Conservation (phyloP, 1,140 invertebrate genomes). For the Rhyacophila brunnea region DNA sequence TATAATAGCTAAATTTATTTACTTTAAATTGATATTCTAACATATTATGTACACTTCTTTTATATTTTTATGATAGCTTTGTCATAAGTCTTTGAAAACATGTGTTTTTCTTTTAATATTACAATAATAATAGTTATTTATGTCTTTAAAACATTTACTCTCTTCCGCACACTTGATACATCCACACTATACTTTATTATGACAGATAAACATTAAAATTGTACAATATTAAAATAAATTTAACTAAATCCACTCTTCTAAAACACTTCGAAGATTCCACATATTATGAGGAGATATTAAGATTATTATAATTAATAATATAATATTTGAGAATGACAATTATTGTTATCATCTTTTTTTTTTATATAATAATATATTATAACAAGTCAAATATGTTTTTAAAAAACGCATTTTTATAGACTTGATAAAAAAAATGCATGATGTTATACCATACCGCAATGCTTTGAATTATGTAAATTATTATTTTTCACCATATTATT, state of each 20-base stretch:
- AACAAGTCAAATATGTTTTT: too few relatives aligned
- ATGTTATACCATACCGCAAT: too few relatives aligned
- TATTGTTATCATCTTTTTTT: too few relatives aligned
- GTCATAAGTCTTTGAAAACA: conserved; percentile 22
- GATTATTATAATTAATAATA: too few relatives aligned
- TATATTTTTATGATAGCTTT: conserved; percentile 20
- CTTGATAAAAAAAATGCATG: too few relatives aligned
- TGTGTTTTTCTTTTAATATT: conserved; percentile 1
- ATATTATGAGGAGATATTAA: not conserved
- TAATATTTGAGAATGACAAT: too few relatives aligned
- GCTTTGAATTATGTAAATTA: too few relatives aligned
- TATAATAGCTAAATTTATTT: too few relatives aligned
- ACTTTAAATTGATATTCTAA: too few relatives aligned
- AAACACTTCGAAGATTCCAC: not conserved
- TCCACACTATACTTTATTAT: not conserved
- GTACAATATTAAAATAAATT: conserved; percentile 15
- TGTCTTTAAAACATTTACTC: conserved; percentile 9
- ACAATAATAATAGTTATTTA: not conserved
- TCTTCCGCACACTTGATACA: not conserved
- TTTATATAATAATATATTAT: too few relatives aligned
- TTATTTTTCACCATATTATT: too few relatives aligned
- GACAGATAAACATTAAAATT: conserved; percentile 3
- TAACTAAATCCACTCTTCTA: conserved; percentile 1
- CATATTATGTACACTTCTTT: conserved; percentile 17
- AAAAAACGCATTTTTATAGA: too few relatives aligned